Evolutionary conservation across 2,797 vertebrate genomes (phyloP).

Genomic region (Streptopelia turtur): DNA sequence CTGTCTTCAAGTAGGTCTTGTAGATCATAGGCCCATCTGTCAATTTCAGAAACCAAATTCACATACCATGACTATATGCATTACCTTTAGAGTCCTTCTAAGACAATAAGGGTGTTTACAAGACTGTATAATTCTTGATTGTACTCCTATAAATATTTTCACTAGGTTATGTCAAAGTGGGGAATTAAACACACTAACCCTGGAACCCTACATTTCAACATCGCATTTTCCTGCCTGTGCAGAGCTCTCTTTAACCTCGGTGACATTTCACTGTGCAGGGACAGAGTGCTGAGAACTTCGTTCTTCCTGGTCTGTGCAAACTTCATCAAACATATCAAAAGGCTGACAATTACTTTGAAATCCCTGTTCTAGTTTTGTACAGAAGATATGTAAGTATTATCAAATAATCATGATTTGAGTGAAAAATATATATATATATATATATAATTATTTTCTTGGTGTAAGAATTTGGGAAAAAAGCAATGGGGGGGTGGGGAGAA

Average conservation of each 20-base stretch:
- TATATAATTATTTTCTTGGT: not conserved
- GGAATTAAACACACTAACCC: not conserved
- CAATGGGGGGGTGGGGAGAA: not conserved
- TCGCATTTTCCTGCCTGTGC: not conserved
- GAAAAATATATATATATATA: not conserved
- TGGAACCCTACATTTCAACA: fast-evolving
- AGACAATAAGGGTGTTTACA: not conserved
- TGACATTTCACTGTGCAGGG: not conserved
- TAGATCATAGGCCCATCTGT: conserved; percentile 86
- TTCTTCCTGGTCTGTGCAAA: not conserved
- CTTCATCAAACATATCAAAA: not conserved
- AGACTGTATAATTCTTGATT: not conserved
- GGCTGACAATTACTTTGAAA: not conserved
- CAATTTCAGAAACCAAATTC: conserved; percentile 36
- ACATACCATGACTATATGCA: not conserved
- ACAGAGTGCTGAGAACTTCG: not conserved
- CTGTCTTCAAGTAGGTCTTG: conserved; percentile 86
- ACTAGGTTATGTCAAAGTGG: not conserved
- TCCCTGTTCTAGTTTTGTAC: not conserved
- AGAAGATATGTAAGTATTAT: not conserved
- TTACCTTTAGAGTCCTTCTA: not conserved
- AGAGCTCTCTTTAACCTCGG: not conserved
- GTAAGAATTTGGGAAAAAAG: not conserved
- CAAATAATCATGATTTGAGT: not conserved
- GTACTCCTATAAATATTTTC: not conserved